Base-by-base conservation (phyloP, 2,888 invertebrate species). In the Hydrotaea cyrtoneurina region DNA sequence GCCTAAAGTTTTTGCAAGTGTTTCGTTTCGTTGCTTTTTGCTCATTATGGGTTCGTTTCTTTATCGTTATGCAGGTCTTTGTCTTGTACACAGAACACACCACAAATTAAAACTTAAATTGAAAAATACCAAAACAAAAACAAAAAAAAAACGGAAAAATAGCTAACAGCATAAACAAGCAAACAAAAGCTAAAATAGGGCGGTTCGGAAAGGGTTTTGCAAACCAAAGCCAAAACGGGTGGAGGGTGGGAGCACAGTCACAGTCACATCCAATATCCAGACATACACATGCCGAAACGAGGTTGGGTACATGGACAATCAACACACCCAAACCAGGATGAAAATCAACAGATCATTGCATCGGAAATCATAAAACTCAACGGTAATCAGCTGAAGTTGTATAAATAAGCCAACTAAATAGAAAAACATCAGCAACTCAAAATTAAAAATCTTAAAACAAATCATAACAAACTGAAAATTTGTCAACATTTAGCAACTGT, bases 61-160 rank as follows among this genome's bases (percentile, higher is more conserved):
- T 59, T 53, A n/a, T n/a, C n/a, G n/a, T n/a, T 72, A 53, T 19
- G 36, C 13, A 26, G 39, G 73, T 73, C 59, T 72, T 43, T 15
- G 39, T 69, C 64, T 80, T 73, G 77, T 79, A 82, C 77, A 85
- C 77, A 85, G 82, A 82, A 87, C 89, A 90, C 89, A 89, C 89
- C 90, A 90, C 89, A 89, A 89, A 89, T 89, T 86, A 88, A 82
- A 83, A 80, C 26, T 46, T 11, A 77, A 80, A 23, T 21, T 76
- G 21, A 74, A 50, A 50, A 43, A 36, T n/a, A n/a, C n/a, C n/a
- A n/a, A n/a, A n/a, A n/a, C n/a, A n/a, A n/a, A n/a, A n/a, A n/a
- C n/a, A n/a, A n/a, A n/a, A n/a, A 31, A 31, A 31, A 31, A 31
- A 31, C 31, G 31, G 7, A 31, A 31, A 31, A 39, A 39, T 8